phyloP scores from a whole-genome alignment of 2,888 invertebrate genomes.

The Gibbula magus region DNA sequence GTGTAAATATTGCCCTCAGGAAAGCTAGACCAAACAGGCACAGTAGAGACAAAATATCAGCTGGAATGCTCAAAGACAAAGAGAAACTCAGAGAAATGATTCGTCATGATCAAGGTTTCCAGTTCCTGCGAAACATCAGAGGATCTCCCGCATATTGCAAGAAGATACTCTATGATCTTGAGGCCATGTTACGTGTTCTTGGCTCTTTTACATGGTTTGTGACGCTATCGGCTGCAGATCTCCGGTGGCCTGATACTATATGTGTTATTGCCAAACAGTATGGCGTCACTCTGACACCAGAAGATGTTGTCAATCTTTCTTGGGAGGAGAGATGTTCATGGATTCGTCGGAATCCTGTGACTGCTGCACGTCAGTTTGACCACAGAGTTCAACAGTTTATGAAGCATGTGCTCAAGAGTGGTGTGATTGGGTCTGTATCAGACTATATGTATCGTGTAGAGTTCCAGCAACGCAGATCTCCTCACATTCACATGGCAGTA shows the following conservation, averaged over 20 bases:
- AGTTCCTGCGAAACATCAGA: not conserved
- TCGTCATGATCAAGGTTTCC: not conserved
- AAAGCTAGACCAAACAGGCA: too few species aligned
- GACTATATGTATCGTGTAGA: not conserved
- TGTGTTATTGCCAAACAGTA: not conserved
- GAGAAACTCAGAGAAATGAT: not conserved
- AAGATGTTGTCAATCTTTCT: not conserved
- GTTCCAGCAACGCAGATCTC: not conserved
- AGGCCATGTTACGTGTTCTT: not conserved
- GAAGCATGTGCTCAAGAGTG: not conserved
- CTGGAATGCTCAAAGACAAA: too few species aligned
- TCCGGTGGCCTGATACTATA: not conserved
- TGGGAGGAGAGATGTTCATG: not conserved
- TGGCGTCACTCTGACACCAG: too few species aligned
- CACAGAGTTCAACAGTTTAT: not conserved
- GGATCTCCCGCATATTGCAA: not conserved
- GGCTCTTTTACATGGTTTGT: too few species aligned
- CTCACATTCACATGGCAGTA: not conserved
- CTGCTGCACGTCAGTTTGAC: not conserved
- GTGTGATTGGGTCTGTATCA: not conserved
- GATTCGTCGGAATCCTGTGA: not conserved
- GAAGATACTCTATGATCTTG: not conserved
- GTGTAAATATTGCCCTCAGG: too few species aligned
- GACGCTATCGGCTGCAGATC: too few species aligned
- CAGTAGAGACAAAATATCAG: too few species aligned